phyloP scores from a whole-genome alignment of 1,140 invertebrate species.

The Oryzaephilus surinamensis region DNA sequence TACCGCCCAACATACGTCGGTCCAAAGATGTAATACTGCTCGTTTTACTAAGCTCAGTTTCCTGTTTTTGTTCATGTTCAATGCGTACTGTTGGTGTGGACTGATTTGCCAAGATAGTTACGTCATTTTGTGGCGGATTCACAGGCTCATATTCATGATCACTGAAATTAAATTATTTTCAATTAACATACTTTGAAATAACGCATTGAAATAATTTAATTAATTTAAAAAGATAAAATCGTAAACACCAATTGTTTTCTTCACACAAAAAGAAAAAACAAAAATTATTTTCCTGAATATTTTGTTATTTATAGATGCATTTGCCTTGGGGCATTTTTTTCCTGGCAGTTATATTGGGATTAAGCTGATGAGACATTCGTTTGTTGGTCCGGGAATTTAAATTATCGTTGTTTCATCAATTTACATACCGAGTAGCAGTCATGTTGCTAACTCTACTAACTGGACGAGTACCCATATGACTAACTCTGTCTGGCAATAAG shows the following conservation, averaged over 20 bases:
- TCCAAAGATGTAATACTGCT: slow-evolving; percentile 9
- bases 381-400: too few species aligned
- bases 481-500: slow-evolving; percentile 44
- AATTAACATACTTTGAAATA: too few species aligned
- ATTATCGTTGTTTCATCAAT: too few species aligned
- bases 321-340: too few species aligned
- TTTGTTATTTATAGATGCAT: too few species aligned
- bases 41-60: slow-evolving; percentile 2
- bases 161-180: slow-evolving; percentile 48
- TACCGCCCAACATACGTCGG: slow-evolving; percentile 2
- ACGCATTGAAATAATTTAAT: too few species aligned
- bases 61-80: too few species aligned
- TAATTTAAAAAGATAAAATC: too few species aligned
- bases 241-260: too few species aligned
- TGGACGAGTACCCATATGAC: slow-evolving; percentile 15
- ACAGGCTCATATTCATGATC: slow-evolving; percentile 85
- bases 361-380: too few species aligned
- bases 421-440: background rate
- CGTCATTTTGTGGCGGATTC: slow-evolving; percentile 28
- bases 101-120: slow-evolving; percentile 1
- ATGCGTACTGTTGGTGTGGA: slow-evolving; percentile 3
- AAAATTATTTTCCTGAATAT: too few species aligned
- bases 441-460: slow-evolving; percentile 13
- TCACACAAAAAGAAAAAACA: background rate
- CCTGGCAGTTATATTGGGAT: too few species aligned